Conservation (phyloP, 2,113 vertebrate genomes). For the Cranoglanis bouderius region DNA sequence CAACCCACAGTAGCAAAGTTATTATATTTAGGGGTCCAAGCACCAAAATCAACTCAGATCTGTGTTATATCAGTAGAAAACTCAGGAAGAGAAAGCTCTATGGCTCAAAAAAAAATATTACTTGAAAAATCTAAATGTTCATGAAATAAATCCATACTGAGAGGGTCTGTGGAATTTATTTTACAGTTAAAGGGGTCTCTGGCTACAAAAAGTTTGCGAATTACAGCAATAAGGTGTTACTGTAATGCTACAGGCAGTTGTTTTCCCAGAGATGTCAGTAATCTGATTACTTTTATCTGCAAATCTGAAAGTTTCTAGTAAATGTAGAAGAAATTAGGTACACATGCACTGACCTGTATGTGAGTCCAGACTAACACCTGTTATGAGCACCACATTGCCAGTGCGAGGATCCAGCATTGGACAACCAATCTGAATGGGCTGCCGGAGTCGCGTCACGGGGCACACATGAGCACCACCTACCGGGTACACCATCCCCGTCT, state of each 20-base stretch:
- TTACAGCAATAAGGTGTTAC: neutral
- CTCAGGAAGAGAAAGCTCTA: neutral
- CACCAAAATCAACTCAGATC: neutral
- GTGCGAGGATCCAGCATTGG: constrained; percentile 78
- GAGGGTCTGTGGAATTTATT: neutral
- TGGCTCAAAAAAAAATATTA: neutral
- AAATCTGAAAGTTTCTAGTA: neutral
- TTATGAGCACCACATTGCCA: constrained; percentile 75
- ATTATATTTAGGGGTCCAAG: neutral
- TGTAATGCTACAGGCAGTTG: neutral
- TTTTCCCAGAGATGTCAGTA: neutral
- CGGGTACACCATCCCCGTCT: constrained; percentile 77
- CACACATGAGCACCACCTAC: constrained; percentile 80
- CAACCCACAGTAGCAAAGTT: neutral
- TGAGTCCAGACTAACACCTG: constrained; percentile 77
- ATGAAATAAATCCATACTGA: neutral
- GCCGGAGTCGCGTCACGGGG: constrained; percentile 76
- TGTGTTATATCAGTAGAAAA: neutral
- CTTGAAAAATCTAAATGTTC: neutral
- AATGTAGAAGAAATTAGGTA: neutral
- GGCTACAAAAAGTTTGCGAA: neutral
- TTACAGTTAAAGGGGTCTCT: neutral
- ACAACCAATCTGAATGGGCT: constrained; percentile 81
- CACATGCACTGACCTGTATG: constrained; percentile 74
- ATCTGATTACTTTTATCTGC: neutral